phyloP scores from a whole-genome alignment of 2,797 vertebrate genomes.

The Hydrocynus forskahlii region DNA sequence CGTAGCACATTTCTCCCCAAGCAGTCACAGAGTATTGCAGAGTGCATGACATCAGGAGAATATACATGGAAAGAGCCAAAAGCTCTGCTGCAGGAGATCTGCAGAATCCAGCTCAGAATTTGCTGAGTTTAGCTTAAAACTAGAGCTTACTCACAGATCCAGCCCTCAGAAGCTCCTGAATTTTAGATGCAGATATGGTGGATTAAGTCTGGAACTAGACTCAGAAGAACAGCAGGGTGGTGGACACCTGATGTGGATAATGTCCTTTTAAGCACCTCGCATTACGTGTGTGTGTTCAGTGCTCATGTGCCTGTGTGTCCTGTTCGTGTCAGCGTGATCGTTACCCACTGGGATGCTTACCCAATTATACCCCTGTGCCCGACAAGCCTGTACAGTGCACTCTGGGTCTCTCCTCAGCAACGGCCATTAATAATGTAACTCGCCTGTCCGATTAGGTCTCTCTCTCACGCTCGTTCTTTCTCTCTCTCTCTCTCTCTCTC shows the following conservation, averaged over 20 bases:
- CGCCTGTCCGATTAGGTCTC: slow-evolving; percentile 53
- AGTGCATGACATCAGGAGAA: too few relatives aligned
- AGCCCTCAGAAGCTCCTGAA: not conserved
- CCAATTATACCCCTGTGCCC: slow-evolving; percentile 51
- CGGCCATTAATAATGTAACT: slow-evolving; percentile 59
- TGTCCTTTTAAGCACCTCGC: not conserved
- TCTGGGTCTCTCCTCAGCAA: slow-evolving; percentile 41
- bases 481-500: not conserved
- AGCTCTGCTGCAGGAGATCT: not conserved
- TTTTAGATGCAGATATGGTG: not conserved
- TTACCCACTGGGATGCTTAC: slow-evolving; percentile 36
- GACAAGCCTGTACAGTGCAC: slow-evolving; percentile 28
- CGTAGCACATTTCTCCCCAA: not conserved
- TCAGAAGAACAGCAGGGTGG: not conserved
- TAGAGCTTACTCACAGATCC: not conserved
- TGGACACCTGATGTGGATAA: not conserved
- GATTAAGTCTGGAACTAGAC: not conserved
- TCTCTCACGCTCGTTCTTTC: not conserved
- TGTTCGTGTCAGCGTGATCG: slow-evolving; percentile 38
- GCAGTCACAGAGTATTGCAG: not conserved
- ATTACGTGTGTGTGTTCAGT: slow-evolving; percentile 21
- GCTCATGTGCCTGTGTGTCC: not conserved
- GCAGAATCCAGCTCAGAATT: slow-evolving; percentile 1
- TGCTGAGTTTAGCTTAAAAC: not conserved
- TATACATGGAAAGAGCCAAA: not conserved